Base-by-base conservation (phyloP, 2,888 invertebrate genomes). In the Polietes domitor region DNA sequence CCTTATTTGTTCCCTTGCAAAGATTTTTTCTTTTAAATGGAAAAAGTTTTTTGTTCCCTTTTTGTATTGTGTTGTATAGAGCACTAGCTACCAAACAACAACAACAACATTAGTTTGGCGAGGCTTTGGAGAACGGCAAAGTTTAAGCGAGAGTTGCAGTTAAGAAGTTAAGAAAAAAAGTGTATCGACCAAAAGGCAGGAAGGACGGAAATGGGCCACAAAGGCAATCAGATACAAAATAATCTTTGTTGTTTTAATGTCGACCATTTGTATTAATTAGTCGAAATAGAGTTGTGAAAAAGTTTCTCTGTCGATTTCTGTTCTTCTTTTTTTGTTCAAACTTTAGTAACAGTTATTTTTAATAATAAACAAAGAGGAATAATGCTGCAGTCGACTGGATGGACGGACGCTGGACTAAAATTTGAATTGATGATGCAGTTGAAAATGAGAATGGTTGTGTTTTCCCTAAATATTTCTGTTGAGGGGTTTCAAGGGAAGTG, bases 201-300 rank as follows among this genome's bases (percentile, higher is more conserved):
- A 41, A 10, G 37, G 37, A 41, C 63, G 41, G 65, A 65, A 65
- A 65, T 65, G 65, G 65, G 37, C 65, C 65, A 82, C 72, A 82
- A 82, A 61, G 55, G 74, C 74, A 80, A 84, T 77, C 80, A 77
- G 80, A 80, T 80, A 83, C 65, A 80, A 83, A 80, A 83, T 80
- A 80, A 80, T 81, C 80, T 84, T 80, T 83, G 80, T 80, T 80
- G 72, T 82, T 80, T 83, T 83, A 77, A 80, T 85, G 83, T 85
- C 74, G 74, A 85, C 86, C 86, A 87, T 87, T 87, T 86, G 86
- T 87, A 87, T 87, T 87, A 87, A 87, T 87, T 87, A 87, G 86
- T 80, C 83, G 83, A 82, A 79, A 86, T 83, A 73, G 53, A 84
- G 73, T 70, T 65, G 63, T 41, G 65, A 37, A 76, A 78, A 77